Conservation (phyloP, 2,113 vertebrate genomes). For the Eidolon helvum region DNA sequence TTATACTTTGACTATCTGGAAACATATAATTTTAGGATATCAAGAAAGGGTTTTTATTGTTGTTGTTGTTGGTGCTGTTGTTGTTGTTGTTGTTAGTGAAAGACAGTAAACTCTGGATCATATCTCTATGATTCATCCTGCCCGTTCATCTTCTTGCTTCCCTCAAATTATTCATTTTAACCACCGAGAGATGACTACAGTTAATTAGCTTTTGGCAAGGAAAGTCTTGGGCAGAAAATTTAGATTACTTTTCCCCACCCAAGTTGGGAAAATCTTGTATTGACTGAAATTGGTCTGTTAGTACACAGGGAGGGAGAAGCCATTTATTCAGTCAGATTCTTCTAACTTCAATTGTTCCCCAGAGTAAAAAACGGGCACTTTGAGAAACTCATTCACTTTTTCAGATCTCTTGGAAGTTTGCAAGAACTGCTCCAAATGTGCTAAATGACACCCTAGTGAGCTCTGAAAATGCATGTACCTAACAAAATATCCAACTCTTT, state of each 20-base stretch:
- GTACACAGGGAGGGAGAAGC: slow-evolving; percentile 1
- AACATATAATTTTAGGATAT: background rate
- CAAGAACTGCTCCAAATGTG: slow-evolving; percentile 33
- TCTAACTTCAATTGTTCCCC: slow-evolving; percentile 39
- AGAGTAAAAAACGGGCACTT: slow-evolving; percentile 38
- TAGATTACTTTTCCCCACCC: background rate
- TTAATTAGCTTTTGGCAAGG: background rate
- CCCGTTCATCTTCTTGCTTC: background rate
- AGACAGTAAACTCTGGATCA: background rate
- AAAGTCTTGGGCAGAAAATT: background rate
- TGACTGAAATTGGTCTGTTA: background rate
- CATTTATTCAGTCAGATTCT: slow-evolving; percentile 59
- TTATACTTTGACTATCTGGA: background rate
- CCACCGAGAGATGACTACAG: background rate
- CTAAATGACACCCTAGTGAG: slow-evolving; percentile 47
- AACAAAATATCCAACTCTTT: slow-evolving; percentile 10
- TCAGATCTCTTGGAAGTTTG: slow-evolving; percentile 40
- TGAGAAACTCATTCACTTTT: slow-evolving; percentile 63
- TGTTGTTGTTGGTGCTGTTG: too few species aligned
- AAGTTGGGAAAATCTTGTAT: background rate
- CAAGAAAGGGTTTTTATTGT: background rate
- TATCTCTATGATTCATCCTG: background rate
- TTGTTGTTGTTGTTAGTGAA: background rate
- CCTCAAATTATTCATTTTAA: background rate
- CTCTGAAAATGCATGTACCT: slow-evolving; percentile 41